phyloP scores from a whole-genome alignment of 92 coral and sea anemone genomes.

The Palythoa grandiflora region DNA sequence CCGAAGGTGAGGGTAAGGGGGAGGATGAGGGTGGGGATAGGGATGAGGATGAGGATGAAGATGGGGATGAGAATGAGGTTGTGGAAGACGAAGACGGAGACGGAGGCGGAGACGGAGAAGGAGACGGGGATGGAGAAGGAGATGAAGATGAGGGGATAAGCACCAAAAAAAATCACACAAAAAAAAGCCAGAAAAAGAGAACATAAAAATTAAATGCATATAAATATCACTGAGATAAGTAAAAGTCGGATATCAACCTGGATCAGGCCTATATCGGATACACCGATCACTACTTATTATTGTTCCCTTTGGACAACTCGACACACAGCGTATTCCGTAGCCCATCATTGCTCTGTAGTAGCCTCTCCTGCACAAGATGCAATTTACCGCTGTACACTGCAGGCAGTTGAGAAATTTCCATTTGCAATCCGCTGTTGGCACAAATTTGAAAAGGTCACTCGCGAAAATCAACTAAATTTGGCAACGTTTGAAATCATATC shows the following conservation, averaged over 20 bases:
- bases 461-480: too few species aligned
- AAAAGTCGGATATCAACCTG: background rate
- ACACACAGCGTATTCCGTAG: slow-evolving; percentile 26
- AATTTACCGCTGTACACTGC: slow-evolving; percentile 2
- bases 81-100: too few species aligned
- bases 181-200: background rate
- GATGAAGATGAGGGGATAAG: too few species aligned
- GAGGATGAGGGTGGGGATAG: too few species aligned
- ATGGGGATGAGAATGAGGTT: too few species aligned
- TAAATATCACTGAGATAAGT: background rate
- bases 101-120: too few species aligned
- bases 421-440: background rate
- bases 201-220: background rate
- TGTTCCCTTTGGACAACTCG: slow-evolving; percentile 1
- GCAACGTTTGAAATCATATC: too few species aligned
- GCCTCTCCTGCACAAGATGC: background rate
- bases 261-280: background rate
- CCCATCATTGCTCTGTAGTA: background rate
- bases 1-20: too few species aligned
- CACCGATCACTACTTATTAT: background rate
- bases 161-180: too few species aligned
- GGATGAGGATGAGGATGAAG: too few species aligned
- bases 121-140: too few species aligned
- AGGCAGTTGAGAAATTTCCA: slow-evolving; percentile 4
- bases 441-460: background rate